Conservation (phyloP, 2,888 invertebrate genomes). For the Drosophila flavopinicola region DNA sequence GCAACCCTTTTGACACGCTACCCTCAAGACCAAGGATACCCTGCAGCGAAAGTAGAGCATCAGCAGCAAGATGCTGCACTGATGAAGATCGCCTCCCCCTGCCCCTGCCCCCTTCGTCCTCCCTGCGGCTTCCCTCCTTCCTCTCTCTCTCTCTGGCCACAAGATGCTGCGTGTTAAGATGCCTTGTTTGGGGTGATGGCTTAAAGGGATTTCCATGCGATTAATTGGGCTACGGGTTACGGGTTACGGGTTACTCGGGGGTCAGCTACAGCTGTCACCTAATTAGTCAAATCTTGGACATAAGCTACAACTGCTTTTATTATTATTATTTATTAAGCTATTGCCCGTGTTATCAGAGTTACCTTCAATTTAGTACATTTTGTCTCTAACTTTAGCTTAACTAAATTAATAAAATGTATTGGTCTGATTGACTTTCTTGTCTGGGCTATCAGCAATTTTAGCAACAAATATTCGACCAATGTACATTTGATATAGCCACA, state of each 20-base stretch:
- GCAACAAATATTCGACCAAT: no score
- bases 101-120: background rate
- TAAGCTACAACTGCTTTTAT: slow-evolving; percentile 2
- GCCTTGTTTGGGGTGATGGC: slow-evolving; percentile 37
- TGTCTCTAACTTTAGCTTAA: no score
- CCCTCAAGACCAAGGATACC: slow-evolving; percentile 1
- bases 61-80: slow-evolving; percentile 4
- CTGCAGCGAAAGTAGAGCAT: slow-evolving; percentile 48
- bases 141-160: slow-evolving; percentile 41
- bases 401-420: no score
- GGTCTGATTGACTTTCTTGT: no score
- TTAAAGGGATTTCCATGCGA: slow-evolving; percentile 51
- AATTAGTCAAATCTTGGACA: slow-evolving; percentile 35
- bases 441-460: no score
- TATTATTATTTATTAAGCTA: no score
- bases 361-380: no score
- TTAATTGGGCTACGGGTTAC: slow-evolving; percentile 40
- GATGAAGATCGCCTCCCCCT: slow-evolving; percentile 8
- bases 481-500: no score
- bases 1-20: slow-evolving; percentile 51
- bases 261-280: slow-evolving; percentile 45
- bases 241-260: background rate
- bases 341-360: no score
- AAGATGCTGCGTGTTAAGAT: slow-evolving; percentile 65
- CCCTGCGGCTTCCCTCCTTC: no score